A percentile compares a stretch with the other conserved stretches of the same genome.
These are phyloP conservation scores for Drosophila erecta DNA, from an alignment of 1,140 invertebrate species.

Conservation along the genomic window DNA sequence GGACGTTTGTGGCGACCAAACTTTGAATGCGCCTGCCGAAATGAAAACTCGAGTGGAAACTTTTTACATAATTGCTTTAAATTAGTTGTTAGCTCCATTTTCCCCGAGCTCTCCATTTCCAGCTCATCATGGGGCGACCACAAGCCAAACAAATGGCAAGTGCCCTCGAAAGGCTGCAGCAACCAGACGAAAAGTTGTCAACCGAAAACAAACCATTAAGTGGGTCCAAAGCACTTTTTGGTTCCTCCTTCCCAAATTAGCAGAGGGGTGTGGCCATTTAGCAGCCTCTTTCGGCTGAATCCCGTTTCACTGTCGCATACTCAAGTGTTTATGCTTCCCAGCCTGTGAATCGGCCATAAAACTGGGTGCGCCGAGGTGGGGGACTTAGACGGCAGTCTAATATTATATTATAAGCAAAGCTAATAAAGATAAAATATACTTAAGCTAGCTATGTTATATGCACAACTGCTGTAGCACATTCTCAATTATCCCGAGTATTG, in stretches of 20 bases:
- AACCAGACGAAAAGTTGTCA: constrained; percentile 71
- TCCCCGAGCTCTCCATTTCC: constrained; percentile 3
- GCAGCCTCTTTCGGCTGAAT: constrained; percentile 17
- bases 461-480: too few relatives aligned
- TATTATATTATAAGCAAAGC: constrained; percentile 13
- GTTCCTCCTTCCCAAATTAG: constrained; percentile 63
- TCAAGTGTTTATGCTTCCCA: constrained; percentile 66
- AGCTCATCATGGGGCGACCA: constrained; percentile 26
- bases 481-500: too few relatives aligned
- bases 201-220: constrained; percentile 83
- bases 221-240: constrained; percentile 70
- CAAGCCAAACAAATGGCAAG: constrained; percentile 73
- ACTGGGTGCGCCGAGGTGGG: constrained; percentile 11
- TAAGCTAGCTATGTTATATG: too few relatives aligned
- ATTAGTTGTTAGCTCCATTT: constrained; percentile 75
- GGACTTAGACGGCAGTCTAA: not conserved
- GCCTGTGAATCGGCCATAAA: constrained; percentile 38
- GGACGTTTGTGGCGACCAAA: constrained; percentile 62
- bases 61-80: constrained; percentile 82
- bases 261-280: constrained; percentile 31
- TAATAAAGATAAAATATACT: not conserved
- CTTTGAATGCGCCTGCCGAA: constrained; percentile 50
- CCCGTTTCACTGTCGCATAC: constrained; percentile 62
- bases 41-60: constrained; percentile 44
- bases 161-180: constrained; percentile 34